A percentile compares a stretch with the other conserved stretches of the same genome.
Conservation (phyloP, 1,140 invertebrate species). For the Drosophila kikkawai region DNA sequence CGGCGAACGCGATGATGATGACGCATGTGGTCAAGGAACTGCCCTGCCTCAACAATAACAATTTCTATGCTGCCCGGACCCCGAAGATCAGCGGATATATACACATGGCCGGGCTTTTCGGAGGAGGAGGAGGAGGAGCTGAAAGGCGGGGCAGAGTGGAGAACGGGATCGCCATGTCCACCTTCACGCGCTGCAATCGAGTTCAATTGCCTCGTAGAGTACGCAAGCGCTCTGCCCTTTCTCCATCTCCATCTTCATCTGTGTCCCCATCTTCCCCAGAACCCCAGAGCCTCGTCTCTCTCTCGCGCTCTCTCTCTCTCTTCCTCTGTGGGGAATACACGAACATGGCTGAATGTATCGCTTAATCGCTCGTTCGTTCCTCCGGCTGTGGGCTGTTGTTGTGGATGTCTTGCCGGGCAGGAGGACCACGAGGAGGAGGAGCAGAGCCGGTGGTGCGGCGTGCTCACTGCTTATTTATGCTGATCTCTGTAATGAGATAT, state of each 20-base stretch:
- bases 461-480: constrained; percentile 81
- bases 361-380: constrained; percentile 68
- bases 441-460: constrained; percentile 47
- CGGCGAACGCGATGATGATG: constrained; percentile 77
- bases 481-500: constrained; percentile 84
- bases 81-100: constrained; percentile 26
- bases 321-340: constrained; percentile 62
- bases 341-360: constrained; percentile 66
- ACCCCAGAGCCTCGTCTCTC: constrained; percentile 13
- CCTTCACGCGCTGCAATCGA: constrained; percentile 72
- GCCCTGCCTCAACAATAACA: constrained; percentile 77
- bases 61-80: constrained; percentile 69
- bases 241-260: constrained; percentile 52
- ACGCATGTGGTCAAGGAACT: constrained; percentile 68
- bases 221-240: constrained; percentile 62
- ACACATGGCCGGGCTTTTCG: constrained; percentile 4
- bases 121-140: background rate
- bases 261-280: constrained; percentile 38
- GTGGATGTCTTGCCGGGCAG: constrained; percentile 8
- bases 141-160: constrained; percentile 18
- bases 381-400: constrained; percentile 39
- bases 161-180: constrained; percentile 69
- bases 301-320: constrained; percentile 10
- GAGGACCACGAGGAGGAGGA: constrained; percentile 1
- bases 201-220: constrained; percentile 74